Percentiles rank a stretch among this genome's conserved stretches.
Conservation (phyloP, 2,797 vertebrate genomes). For the Lithobates sylvaticus region DNA sequence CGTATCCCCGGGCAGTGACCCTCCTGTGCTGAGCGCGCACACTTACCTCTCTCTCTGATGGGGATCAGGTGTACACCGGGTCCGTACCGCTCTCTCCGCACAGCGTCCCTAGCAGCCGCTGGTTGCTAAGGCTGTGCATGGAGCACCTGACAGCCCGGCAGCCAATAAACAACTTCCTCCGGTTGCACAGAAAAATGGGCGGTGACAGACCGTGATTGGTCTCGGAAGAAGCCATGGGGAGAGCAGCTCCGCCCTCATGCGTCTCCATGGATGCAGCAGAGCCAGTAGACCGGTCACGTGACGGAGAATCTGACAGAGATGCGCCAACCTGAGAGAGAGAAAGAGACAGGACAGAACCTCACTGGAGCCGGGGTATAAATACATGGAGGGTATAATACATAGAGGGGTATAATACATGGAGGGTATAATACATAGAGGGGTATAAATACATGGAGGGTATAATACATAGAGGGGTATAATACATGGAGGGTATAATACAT, state of each 20-base stretch:
- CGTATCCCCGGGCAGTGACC: no score
- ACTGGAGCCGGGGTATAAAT: not conserved
- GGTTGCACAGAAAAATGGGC: not conserved
- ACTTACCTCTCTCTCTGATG: not conserved
- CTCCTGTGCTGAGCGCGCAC: not conserved
- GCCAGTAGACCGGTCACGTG: constrained; percentile 20
- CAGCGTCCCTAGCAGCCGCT: constrained; percentile 24
- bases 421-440: no score
- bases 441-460: no score
- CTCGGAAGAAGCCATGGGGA: not conserved
- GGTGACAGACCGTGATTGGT: not conserved
- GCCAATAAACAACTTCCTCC: not conserved
- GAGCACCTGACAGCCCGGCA: not conserved
- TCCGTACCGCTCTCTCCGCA: no score
- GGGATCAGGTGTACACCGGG: not conserved
- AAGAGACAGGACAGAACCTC: not conserved
- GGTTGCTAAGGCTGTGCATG: constrained; percentile 3
- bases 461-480: not conserved
- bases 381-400: not conserved
- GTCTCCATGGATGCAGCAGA: not conserved
- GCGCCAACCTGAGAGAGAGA: constrained; percentile 3
- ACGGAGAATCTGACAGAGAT: constrained; percentile 19
- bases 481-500: not conserved
- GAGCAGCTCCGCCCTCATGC: not conserved
- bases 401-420: not conserved